Evolutionary conservation across 2,888 invertebrate genomes (phyloP).

Genomic region (Malacosoma neustria): DNA sequence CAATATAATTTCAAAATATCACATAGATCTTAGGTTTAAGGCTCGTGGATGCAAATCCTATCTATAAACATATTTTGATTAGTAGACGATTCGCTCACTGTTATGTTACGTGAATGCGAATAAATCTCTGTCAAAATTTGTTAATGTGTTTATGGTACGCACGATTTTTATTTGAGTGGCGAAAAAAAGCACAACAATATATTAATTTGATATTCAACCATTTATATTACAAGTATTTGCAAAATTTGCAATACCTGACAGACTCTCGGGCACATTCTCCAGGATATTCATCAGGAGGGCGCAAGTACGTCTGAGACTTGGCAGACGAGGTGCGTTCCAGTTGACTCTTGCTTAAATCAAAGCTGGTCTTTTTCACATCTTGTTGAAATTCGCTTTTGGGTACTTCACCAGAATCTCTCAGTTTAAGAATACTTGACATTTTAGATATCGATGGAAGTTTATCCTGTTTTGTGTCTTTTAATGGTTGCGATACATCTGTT

Average conservation of each 20-base stretch:
- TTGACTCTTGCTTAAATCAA: background rate
- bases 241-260: constrained; percentile 21
- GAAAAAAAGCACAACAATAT: too few relatives aligned
- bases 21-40: too few relatives aligned
- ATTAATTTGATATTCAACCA: too few relatives aligned
- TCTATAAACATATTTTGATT: too few relatives aligned
- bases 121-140: too few relatives aligned
- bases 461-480: background rate
- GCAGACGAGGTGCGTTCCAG: constrained; percentile 6
- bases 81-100: background rate
- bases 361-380: background rate
- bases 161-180: too few relatives aligned
- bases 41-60: too few relatives aligned
- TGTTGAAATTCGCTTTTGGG: constrained; percentile 8
- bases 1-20: too few relatives aligned
- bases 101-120: background rate
- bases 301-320: constrained; percentile 22
- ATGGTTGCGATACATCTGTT: constrained; percentile 11
- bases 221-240: background rate
- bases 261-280: constrained; percentile 18
- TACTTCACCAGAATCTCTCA: constrained; percentile 8
- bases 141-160: too few relatives aligned
- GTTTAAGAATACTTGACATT: constrained; percentile 14
- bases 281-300: constrained; percentile 12
- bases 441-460: constrained; percentile 4